Percentiles rank a stretch among this genome's conserved stretches.
Evolutionary conservation across 2,113 vertebrate genomes (phyloP).

Genomic region (Lagenorhynchus albirostris): DNA sequence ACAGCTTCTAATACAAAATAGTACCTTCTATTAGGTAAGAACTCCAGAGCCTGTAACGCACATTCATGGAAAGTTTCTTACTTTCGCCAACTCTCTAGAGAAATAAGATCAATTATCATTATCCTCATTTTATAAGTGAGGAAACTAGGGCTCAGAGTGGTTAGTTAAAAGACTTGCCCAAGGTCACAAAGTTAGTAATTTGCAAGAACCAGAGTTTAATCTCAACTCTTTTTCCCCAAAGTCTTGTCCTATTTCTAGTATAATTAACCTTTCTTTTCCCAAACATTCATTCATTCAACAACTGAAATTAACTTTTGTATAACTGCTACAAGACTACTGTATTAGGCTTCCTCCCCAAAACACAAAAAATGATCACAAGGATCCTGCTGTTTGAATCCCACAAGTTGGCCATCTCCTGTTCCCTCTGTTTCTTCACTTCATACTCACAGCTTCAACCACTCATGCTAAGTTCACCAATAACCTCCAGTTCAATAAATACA

Average conservation of each 20-base stretch:
- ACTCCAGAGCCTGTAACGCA: background rate
- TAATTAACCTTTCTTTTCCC: slow-evolving; percentile 64
- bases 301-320: slow-evolving; percentile 30
- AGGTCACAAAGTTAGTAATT: slow-evolving; percentile 69
- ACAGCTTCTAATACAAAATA: background rate
- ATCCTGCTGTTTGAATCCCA: background rate
- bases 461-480: background rate
- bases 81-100: background rate
- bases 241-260: slow-evolving; percentile 69
- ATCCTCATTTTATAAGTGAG: slow-evolving; percentile 48
- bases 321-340: background rate
- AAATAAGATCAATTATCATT: slow-evolving; percentile 58
- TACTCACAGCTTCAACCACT: background rate
- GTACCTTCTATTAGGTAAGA: background rate
- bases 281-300: slow-evolving; percentile 30
- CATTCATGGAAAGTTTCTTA: background rate
- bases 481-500: background rate
- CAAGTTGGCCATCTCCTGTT: too few relatives aligned
- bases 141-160: slow-evolving; percentile 50
- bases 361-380: background rate
- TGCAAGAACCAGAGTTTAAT: slow-evolving; percentile 41
- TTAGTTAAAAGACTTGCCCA: slow-evolving; percentile 75
- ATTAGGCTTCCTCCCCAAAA: background rate
- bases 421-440: background rate
- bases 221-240: slow-evolving; percentile 45